Base-by-base conservation (phyloP, 2,113 vertebrate species). In the Laterallus jamaicensis region DNA sequence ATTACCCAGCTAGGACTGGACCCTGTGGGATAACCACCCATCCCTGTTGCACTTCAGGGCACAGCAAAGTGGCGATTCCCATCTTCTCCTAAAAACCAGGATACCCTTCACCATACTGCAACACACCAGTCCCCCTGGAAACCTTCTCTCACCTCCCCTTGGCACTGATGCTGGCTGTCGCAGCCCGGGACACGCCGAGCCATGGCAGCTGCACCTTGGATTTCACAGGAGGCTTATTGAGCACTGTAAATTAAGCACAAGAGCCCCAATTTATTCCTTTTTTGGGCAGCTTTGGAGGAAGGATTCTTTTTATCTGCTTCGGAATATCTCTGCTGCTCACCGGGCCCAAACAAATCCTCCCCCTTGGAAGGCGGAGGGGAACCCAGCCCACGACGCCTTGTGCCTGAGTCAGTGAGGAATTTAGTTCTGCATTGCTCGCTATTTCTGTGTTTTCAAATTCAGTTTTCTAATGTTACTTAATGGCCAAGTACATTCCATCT, bases 191-290 rank as follows among this genome's bases (percentile, higher is more conserved):
- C n/a, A 13, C 21, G 80, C 64, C 5, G 3, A 73, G 69, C 58
- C 32, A 2, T 14, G 4, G 6, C 18, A 66, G 26, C 50, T 52
- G 67, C 90, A 92, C 89, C 89, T 92, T 77, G 80, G 29, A 0
- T 18, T 80, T 56, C 74, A 55, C 78, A 56, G 92, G 63, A 66
- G 29, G 32, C 42, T 2, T 20, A 21, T 0, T 25, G 44, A 26
- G 63, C 74, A 5, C 70, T 13, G 3, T 79, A 89, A 91, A 96
- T 95, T 76, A 71, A 82, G 70, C 67, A 32, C 49, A 3, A 44
- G 66, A 82, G 74, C 74, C 76, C 55, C 74, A 9, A 85, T 88
- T 93, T 86, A 54, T 92, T 93, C 88, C 95, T 94, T 96, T 94
- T 95, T 91, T 86, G 95, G 93, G 71, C 92, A 97, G 88, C 59